A percentile compares a stretch with the other conserved stretches of the same genome.
Conservation (phyloP, 1,140 invertebrate genomes). For the Stenopsyche tienmushanensis region DNA sequence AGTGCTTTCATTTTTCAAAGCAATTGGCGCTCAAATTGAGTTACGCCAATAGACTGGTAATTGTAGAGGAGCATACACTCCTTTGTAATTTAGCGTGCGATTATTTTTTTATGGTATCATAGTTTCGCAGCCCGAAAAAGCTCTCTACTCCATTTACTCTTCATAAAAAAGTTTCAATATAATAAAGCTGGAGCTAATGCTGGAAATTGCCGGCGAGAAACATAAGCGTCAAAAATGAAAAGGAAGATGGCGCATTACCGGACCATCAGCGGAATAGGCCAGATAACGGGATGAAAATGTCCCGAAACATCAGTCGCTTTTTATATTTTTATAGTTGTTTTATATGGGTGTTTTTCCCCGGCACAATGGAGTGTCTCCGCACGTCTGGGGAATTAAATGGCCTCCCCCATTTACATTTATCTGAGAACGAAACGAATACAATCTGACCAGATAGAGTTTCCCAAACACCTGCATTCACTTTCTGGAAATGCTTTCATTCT, state of each 20-base stretch:
- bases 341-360: not conserved
- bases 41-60: too few relatives aligned
- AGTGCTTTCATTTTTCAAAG: too few relatives aligned
- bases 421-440: constrained; percentile 29
- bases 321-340: constrained; percentile 8
- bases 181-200: too few relatives aligned
- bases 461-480: constrained; percentile 24
- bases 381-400: constrained; percentile 10
- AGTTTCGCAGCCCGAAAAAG: too few relatives aligned
- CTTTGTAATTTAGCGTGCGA: too few relatives aligned
- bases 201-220: too few relatives aligned
- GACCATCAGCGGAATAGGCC: constrained; percentile 17
- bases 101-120: too few relatives aligned
- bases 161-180: too few relatives aligned
- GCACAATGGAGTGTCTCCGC: constrained; percentile 10
- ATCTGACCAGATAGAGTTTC: constrained; percentile 29
- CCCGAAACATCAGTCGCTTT: constrained; percentile 6
- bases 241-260: constrained; percentile 19
- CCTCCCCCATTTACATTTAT: constrained; percentile 28
- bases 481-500: constrained; percentile 23
- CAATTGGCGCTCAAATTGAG: too few relatives aligned
- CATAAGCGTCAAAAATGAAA: not conserved
- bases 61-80: too few relatives aligned
- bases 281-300: constrained; percentile 3
- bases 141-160: too few relatives aligned